Base-by-base conservation (phyloP, 1,140 invertebrate genomes). In the Lutraria rhynchaena region DNA sequence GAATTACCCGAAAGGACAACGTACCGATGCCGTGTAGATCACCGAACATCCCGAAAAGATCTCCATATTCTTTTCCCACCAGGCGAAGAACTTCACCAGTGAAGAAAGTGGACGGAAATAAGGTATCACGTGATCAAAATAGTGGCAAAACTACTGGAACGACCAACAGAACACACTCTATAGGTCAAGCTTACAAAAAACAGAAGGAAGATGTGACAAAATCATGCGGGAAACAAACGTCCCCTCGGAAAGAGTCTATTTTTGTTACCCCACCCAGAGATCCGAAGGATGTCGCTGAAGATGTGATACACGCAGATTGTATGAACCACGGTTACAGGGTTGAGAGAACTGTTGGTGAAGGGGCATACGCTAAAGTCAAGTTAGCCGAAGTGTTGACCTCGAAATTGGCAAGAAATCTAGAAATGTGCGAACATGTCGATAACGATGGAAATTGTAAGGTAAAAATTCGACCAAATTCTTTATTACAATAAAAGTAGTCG, bases 321-420 rank as follows among this genome's bases (percentile, higher is more conserved):
- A 63, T 81, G 22, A 81, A 82, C 15, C 82, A 85, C 51, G 87
- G 87, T 1, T 88, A 88, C 53, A 53, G 71, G 19, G 19, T 88
- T 15, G 57, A 63, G 3, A 82, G 75, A 57, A 81, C 70, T 3
- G 31, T 88, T 13, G 87, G 87, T n/a, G 81, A 85, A 80, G 87
- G 87, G 17, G 86, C 81, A 0, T 88, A 88, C 37, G 87, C 86
- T 11, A 88, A 87, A 55, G 87, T 88, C 3, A 86, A 85, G 51
- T 69, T 87, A 9, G 87, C 87, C 0, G 84, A 88, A 46, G 83
- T 86, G 17, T 65, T 81, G 65, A 57, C 84, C 13, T 81, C 77
- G 5, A 86, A 82, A 65, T 37, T 87, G 24, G 86, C 85, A 9
- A 60, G 86, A 35, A 65, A 80, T 69, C 71, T 74, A 17, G 58